Evolutionary conservation across 1,140 invertebrate species (phyloP).

Genomic region (Rhopalosiphum padi): DNA sequence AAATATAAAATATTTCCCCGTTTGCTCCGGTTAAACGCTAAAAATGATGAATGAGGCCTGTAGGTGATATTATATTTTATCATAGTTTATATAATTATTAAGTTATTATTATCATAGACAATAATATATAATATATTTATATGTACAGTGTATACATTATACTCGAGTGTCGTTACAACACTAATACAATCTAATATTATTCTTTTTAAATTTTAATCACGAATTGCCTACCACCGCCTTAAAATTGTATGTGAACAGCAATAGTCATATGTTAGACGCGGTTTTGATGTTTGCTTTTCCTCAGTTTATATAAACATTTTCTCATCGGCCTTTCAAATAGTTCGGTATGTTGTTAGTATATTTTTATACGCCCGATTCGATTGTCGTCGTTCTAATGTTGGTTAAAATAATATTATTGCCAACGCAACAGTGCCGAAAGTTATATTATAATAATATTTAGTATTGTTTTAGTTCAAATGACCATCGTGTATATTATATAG

Average conservation of each 20-base stretch:
- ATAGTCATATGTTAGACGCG: not conserved
- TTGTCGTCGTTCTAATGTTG: not conserved
- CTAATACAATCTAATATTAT: not conserved
- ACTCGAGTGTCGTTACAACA: not conserved
- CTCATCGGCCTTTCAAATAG: not conserved
- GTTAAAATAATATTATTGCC: not conserved
- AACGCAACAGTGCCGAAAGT: not conserved
- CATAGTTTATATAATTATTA: conserved; percentile 2
- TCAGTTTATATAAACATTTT: not conserved
- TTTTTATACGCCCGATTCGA: not conserved
- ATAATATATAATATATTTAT: conserved; percentile 21
- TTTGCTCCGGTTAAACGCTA: conserved; percentile 12
- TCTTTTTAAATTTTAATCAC: not conserved
- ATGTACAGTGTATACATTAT: not conserved
- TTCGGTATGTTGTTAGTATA: not conserved
- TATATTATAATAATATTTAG: not conserved
- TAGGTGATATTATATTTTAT: conserved; percentile 8
- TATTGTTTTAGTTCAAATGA: not conserved
- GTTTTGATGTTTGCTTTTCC: not conserved
- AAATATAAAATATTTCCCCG: not conserved
- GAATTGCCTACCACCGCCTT: no score
- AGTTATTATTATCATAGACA: not conserved
- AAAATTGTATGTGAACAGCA: not conserved
- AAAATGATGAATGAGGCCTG: conserved; percentile 48
- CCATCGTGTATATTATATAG: not conserved